phyloP scores from a whole-genome alignment of 1,140 invertebrate species.

The Drosophila santomea region DNA sequence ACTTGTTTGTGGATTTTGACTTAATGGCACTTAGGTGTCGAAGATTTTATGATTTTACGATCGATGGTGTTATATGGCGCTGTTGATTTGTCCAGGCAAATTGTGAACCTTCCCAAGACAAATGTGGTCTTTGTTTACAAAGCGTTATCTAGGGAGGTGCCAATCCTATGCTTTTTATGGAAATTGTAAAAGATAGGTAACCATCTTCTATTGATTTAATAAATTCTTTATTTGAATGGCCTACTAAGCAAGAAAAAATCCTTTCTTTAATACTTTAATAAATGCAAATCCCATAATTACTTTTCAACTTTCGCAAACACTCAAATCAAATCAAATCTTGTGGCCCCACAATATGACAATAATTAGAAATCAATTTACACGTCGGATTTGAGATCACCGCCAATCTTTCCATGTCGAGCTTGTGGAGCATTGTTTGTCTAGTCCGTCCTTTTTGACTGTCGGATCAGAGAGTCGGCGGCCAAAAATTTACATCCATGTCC shows the following conservation, averaged over 20 bases:
- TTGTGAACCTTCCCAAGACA: constrained; percentile 10
- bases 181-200: background rate
- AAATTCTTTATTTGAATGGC: background rate
- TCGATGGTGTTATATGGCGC: constrained; percentile 24
- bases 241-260: background rate
- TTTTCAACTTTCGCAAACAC: constrained; percentile 47
- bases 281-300: constrained; percentile 3
- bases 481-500: constrained; percentile 58
- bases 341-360: constrained; percentile 35
- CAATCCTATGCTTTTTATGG: background rate
- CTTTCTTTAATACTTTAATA: background rate
- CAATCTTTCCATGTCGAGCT: constrained; percentile 3
- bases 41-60: constrained; percentile 60
- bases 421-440: constrained; percentile 61
- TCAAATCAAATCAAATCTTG: constrained; percentile 33
- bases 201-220: background rate
- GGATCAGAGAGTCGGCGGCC: constrained; percentile 60
- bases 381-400: constrained; percentile 60
- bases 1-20: constrained; percentile 33
- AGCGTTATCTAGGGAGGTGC: background rate
- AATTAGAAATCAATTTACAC: constrained; percentile 77
- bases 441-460: constrained; percentile 66
- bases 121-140: constrained; percentile 26
- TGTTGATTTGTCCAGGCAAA: constrained; percentile 41
- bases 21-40: constrained; percentile 63